A percentile compares a stretch with the other conserved stretches of the same genome.
Evolutionary conservation across 2,888 invertebrate genomes (phyloP).

Genomic region (Oscheius myriophilus): DNA sequence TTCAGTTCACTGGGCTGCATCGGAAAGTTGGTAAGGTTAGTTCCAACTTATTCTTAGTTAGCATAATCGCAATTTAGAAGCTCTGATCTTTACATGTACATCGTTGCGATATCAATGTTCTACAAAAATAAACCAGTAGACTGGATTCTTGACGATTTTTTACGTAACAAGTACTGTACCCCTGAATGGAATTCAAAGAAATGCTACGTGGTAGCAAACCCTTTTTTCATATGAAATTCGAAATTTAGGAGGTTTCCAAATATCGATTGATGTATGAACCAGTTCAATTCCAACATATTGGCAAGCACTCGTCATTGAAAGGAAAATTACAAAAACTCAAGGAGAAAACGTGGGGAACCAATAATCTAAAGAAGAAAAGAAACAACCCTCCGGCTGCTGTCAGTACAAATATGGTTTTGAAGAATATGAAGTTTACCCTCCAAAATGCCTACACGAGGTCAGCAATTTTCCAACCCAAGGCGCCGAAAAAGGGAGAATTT

Average conservation of each 20-base stretch:
- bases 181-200: conserved; percentile 4
- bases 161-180: conserved; percentile 8
- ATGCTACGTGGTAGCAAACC: neutral
- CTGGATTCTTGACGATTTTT: conserved; percentile 16
- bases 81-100: neutral
- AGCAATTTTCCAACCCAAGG: neutral
- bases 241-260: conserved; percentile 4
- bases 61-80: neutral
- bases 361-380: conserved; percentile 7
- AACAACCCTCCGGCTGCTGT: conserved; percentile 2
- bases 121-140: conserved; percentile 11
- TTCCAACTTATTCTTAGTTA: neutral
- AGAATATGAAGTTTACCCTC: neutral
- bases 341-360: conserved; percentile 6
- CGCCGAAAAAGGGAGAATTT: neutral
- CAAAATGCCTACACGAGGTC: conserved; percentile 7
- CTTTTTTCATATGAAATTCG: neutral
- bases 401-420: neutral
- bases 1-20: conserved; percentile 9
- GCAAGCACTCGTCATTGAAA: conserved; percentile 11
- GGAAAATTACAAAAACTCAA: conserved; percentile 12
- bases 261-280: conserved; percentile 10
- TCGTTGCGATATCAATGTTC: neutral
- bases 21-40: conserved; percentile 9
- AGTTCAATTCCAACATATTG: conserved; percentile 19